Conservation (phyloP, 2,113 vertebrate genomes). For the Sylvietta virens region DNA sequence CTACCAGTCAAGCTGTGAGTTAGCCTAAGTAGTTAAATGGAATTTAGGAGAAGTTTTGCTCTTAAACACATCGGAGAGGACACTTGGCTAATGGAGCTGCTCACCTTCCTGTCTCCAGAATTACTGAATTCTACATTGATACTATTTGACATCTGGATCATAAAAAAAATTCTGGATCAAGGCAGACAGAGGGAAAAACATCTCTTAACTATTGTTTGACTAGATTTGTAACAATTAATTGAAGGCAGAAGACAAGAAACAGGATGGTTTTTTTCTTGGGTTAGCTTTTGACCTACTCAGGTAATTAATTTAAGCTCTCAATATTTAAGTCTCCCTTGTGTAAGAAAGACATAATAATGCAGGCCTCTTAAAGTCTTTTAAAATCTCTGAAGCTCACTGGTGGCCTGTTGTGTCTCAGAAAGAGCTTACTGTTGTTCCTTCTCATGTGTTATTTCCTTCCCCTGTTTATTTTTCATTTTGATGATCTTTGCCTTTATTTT, state of each 20-base stretch:
- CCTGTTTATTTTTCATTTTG: neutral
- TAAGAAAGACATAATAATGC: neutral
- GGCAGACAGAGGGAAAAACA: neutral
- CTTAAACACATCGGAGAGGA: neutral
- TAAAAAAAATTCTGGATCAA: neutral
- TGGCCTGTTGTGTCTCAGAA: neutral
- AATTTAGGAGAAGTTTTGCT: neutral
- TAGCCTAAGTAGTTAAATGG: neutral
- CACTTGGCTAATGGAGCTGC: rapidly evolving
- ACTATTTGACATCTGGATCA: neutral
- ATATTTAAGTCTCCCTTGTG: neutral
- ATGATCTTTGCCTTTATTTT: neutral
- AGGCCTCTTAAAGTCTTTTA: neutral
- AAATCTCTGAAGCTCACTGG: neutral
- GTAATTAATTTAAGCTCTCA: neutral
- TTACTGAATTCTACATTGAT: neutral
- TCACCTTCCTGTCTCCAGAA: neutral
- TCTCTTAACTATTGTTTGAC: neutral
- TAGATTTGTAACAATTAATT: neutral
- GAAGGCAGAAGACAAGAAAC: neutral
- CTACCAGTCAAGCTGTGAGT: neutral
- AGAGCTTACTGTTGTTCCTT: neutral
- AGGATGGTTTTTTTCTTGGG: neutral
- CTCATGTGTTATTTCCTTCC: neutral
- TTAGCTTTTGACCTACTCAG: neutral